phyloP scores from a whole-genome alignment of 2,888 invertebrate genomes.

The Rhodophaea formosa region DNA sequence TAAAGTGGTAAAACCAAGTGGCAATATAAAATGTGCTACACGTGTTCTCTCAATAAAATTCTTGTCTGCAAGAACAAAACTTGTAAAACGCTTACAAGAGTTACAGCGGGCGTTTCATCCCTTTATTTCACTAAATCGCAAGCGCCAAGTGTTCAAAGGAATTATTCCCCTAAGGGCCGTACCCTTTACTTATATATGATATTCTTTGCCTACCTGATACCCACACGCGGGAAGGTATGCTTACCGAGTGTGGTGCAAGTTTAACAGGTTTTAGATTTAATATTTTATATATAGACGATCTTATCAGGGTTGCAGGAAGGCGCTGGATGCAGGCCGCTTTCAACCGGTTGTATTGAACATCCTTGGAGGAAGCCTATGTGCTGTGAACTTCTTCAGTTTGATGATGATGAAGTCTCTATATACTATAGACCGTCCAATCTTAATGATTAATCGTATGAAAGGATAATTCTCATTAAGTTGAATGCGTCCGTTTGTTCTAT shows the following conservation, averaged over 20 bases:
- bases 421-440: too few species aligned
- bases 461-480: too few species aligned
- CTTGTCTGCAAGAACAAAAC: neutral
- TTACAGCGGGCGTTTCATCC: neutral
- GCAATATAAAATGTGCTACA: neutral
- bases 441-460: too few species aligned
- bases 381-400: too few species aligned
- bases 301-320: too few species aligned
- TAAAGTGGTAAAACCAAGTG: neutral
- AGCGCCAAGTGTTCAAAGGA: neutral
- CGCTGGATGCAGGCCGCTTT: too few species aligned
- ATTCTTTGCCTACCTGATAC: neutral
- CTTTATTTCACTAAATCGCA: neutral
- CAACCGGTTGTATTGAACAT: too few species aligned
- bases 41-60: neutral
- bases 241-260: neutral
- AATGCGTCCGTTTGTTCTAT: too few species aligned
- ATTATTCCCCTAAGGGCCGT: neutral
- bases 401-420: too few species aligned
- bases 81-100: neutral
- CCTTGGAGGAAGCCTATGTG: too few species aligned
- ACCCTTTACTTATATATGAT: slow-evolving; percentile 8
- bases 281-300: neutral
- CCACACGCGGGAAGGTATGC: too few species aligned
- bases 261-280: neutral